phyloP scores from a whole-genome alignment of 1,140 invertebrate species.

The Caenorhabditis inopinata region DNA sequence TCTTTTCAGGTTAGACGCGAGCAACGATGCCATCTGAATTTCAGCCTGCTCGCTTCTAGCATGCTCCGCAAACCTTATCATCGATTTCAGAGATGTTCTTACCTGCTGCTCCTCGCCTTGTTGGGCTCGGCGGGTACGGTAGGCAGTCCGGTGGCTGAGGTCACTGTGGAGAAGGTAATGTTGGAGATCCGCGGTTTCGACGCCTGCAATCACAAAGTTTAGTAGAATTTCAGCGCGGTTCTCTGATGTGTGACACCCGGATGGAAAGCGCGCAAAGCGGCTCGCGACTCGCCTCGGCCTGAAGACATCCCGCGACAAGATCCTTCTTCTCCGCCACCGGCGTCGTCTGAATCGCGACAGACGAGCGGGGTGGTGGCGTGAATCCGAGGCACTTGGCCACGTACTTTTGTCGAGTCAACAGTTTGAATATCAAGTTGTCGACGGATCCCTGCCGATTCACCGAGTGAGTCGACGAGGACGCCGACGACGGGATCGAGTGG shows the following conservation, averaged over 20 bases:
- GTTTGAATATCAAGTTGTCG: conserved; percentile 8
- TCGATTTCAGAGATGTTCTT: background rate
- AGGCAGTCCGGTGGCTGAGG: conserved; percentile 59
- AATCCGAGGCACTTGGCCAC: background rate
- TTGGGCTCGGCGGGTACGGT: conserved; percentile 65
- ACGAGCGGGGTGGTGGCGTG: background rate
- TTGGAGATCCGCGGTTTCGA: conserved; percentile 63
- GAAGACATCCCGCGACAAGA: background rate
- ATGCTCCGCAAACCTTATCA: too few species aligned
- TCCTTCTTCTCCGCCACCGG: conserved; percentile 6
- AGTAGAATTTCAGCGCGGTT: too few species aligned
- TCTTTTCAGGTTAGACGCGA: too few species aligned
- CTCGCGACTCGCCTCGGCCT: background rate
- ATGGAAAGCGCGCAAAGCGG: too few species aligned
- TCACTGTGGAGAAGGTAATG: conserved; percentile 65
- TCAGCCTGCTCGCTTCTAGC: too few species aligned
- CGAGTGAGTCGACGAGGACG: conserved; percentile 13
- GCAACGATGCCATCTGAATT: too few species aligned
- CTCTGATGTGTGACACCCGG: too few species aligned
- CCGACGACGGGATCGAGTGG: conserved; percentile 19
- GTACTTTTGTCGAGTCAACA: conserved; percentile 1
- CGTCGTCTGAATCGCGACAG: conserved; percentile 2
- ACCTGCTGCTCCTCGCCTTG: conserved; percentile 61
- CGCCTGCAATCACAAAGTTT: conserved; percentile 60
- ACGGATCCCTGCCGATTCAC: conserved; percentile 22